Percentiles rank a stretch among this genome's conserved stretches.
Evolutionary conservation across 1,140 invertebrate genomes (phyloP).

Genomic region (Polypedilum vanderplanki): DNA sequence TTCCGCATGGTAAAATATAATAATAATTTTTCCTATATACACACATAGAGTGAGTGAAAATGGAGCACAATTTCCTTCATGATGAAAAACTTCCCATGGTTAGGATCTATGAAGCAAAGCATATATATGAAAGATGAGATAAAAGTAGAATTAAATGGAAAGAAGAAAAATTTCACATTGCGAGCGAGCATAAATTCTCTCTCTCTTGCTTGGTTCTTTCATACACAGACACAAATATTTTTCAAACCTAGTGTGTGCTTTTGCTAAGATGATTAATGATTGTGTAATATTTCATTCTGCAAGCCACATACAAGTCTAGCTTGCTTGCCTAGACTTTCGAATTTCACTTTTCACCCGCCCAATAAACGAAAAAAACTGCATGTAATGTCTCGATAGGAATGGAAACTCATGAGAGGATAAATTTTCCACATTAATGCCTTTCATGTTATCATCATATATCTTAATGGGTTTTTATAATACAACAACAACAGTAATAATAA

Average conservation of each 20-base stretch:
- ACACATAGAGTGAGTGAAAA: no score
- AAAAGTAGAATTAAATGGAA: not conserved
- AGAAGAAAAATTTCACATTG: constrained; percentile 7
- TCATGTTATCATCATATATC: constrained; percentile 12
- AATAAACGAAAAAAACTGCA: not conserved
- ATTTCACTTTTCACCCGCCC: not conserved
- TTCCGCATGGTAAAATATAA: no score
- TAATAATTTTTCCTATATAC: no score
- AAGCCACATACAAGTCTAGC: not conserved
- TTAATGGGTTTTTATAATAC: constrained; percentile 20
- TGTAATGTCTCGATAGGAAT: not conserved
- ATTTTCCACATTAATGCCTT: constrained; percentile 28
- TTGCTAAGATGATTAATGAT: constrained; percentile 1
- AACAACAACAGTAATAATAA: no score
- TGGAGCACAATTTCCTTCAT: no score
- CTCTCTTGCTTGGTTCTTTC: not conserved
- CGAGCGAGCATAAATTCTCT: not conserved
- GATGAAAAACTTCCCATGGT: no score
- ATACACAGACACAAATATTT: no score
- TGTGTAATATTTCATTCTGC: not conserved
- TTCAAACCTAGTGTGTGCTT: not conserved
- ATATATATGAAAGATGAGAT: not conserved
- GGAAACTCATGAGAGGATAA: constrained; percentile 12
- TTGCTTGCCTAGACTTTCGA: not conserved
- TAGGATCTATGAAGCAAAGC: no score